A percentile compares a stretch with the other conserved stretches of the same genome.
phyloP scores from a whole-genome alignment of 2,113 vertebrate species.

The Mohoua ochrocephala region DNA sequence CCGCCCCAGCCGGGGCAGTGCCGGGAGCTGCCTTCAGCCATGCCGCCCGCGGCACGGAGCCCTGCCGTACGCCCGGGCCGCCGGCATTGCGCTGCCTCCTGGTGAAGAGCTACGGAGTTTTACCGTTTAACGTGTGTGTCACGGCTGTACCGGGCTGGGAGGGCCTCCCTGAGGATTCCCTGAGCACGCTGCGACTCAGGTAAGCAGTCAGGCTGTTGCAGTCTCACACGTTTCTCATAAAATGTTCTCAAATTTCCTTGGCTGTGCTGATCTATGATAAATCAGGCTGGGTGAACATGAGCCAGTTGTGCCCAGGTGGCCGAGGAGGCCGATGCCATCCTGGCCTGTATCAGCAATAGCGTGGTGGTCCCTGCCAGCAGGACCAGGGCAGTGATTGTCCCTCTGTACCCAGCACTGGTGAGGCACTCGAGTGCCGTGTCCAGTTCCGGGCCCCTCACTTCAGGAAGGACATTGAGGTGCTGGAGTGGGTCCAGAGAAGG shows the following conservation, averaged over 20 bases:
- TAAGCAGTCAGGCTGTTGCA: background rate
- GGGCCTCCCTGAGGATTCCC: background rate
- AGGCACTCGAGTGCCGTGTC: background rate
- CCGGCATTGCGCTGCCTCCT: fast-evolving
- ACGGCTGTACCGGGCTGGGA: fast-evolving
- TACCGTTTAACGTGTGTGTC: background rate
- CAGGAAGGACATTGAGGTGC: background rate
- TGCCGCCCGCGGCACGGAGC: background rate
- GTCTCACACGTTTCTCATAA: fast-evolving
- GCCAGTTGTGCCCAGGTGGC: background rate
- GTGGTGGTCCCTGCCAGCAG: background rate
- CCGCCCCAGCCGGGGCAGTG: fast-evolving
- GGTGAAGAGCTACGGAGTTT: fast-evolving
- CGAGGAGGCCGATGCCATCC: background rate
- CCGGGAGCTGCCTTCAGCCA: fast-evolving
- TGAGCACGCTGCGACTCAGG: background rate
- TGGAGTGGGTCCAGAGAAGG: background rate
- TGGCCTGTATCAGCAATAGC: background rate
- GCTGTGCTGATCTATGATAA: fast-evolving
- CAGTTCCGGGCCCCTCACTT: background rate
- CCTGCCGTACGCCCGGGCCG: fast-evolving
- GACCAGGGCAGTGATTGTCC: no score
- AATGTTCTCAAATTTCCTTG: fast-evolving
- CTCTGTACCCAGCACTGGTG: no score
- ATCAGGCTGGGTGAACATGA: no score